These are phyloP conservation scores for Drosophila asahinai DNA, from an alignment of 1,140 invertebrate genomes.

Conservation along the genomic window DNA sequence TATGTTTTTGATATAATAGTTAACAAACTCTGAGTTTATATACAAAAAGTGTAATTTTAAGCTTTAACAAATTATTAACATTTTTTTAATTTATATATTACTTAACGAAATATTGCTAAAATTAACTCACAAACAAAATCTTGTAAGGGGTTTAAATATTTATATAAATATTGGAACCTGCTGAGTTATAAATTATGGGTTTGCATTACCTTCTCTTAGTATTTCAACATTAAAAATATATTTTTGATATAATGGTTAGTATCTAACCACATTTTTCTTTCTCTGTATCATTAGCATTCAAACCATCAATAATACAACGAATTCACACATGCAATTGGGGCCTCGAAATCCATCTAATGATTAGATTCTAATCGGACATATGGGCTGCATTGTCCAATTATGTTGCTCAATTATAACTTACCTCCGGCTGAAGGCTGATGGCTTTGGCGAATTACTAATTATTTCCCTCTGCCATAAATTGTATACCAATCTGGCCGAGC, in stretches of 20 bases:
- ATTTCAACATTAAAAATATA: background rate
- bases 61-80: no score
- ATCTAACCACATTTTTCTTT: background rate
- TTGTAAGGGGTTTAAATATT: no score
- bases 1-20: background rate
- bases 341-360: no score
- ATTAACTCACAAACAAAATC: no score
- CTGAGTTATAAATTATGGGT: no score
- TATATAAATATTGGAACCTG: no score
- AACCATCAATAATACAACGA: background rate
- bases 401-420: conserved; percentile 3
- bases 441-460: conserved; percentile 5
- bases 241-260: background rate
- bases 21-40: no score
- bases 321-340: background rate
- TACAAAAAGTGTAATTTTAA: no score
- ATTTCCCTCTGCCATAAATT: conserved; percentile 13
- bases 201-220: no score
- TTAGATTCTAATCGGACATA: background rate
- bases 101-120: no score
- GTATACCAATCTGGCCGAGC: conserved; percentile 1
- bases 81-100: no score
- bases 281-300: background rate
- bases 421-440: no score
- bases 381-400: background rate